Percentiles rank a stretch among this genome's conserved stretches.
Evolutionary conservation across 2,797 vertebrate species (phyloP).

Genomic region (Poecilia wingei): DNA sequence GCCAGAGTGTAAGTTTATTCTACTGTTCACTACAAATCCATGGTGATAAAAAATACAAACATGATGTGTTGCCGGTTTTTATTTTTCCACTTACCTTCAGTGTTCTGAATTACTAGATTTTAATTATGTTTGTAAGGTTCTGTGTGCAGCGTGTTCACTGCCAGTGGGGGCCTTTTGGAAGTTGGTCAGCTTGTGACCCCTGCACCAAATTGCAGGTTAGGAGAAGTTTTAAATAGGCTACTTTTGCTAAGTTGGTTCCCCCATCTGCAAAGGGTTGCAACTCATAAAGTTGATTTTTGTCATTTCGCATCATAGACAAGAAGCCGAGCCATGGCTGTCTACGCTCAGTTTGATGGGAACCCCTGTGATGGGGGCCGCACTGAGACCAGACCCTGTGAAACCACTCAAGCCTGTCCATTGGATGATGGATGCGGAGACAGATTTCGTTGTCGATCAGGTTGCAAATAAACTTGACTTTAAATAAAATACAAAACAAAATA

Average conservation of each 20-base stretch:
- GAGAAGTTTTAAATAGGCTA: not conserved
- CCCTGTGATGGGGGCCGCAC: constrained; percentile 77
- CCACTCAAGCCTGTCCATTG: constrained; percentile 84
- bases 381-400: constrained; percentile 81
- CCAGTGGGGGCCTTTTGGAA: constrained; percentile 84
- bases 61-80: not conserved
- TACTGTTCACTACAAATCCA: not conserved
- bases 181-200: constrained; percentile 90
- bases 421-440: constrained; percentile 87
- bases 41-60: not conserved
- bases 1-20: constrained; percentile 51
- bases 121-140: constrained; percentile 45
- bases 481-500: not conserved
- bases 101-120: not conserved
- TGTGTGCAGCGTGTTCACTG: constrained; percentile 78
- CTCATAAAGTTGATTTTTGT: not conserved
- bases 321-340: constrained; percentile 78
- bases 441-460: constrained; percentile 92
- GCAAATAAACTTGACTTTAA: not conserved
- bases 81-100: not conserved
- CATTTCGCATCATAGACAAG: constrained; percentile 76
- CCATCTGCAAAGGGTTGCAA: not conserved
- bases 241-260: not conserved
- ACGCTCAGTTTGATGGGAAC: constrained; percentile 87
- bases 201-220: constrained; percentile 89